These are phyloP conservation scores for Tridacna crocea DNA, from an alignment of 2,888 invertebrate genomes.

Conservation along the genomic window DNA sequence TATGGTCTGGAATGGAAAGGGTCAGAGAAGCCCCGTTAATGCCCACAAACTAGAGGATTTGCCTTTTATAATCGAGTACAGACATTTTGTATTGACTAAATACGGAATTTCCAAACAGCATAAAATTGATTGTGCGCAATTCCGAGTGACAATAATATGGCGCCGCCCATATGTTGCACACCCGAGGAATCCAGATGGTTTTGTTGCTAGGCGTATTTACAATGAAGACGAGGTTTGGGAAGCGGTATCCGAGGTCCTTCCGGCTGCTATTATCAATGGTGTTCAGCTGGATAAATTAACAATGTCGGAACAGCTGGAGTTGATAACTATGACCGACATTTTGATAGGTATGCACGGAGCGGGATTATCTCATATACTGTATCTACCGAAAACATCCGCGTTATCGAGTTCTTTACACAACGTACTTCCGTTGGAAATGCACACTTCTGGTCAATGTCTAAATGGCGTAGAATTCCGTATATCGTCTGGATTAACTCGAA, in stretches of 20 bases:
- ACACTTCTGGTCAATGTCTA: constrained; percentile 80
- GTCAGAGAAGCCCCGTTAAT: constrained; percentile 80
- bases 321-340: constrained; percentile 79
- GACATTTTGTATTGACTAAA: constrained; percentile 77
- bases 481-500: constrained; percentile 77
- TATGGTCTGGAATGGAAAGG: constrained; percentile 79
- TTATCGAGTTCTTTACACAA: constrained; percentile 80
- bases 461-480: constrained; percentile 80
- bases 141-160: constrained; percentile 81
- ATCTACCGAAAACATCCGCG: constrained; percentile 79
- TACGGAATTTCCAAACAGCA: constrained; percentile 57
- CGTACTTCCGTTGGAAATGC: constrained; percentile 67
- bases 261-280: constrained; percentile 69
- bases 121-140: constrained; percentile 72
- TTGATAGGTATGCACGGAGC: constrained; percentile 84
- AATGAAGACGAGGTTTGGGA: constrained; percentile 81
- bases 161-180: constrained; percentile 82
- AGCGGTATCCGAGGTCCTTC: constrained; percentile 64
- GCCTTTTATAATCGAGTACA: constrained; percentile 78
- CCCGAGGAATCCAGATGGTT: constrained; percentile 81
- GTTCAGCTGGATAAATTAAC: constrained; percentile 78
- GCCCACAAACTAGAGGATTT: constrained; percentile 67
- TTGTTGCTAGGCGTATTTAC: constrained; percentile 78
- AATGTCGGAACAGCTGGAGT: constrained; percentile 78
- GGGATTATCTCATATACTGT: constrained; percentile 81